phyloP scores from a whole-genome alignment of 1,140 invertebrate genomes.

The Augochlora pura region DNA sequence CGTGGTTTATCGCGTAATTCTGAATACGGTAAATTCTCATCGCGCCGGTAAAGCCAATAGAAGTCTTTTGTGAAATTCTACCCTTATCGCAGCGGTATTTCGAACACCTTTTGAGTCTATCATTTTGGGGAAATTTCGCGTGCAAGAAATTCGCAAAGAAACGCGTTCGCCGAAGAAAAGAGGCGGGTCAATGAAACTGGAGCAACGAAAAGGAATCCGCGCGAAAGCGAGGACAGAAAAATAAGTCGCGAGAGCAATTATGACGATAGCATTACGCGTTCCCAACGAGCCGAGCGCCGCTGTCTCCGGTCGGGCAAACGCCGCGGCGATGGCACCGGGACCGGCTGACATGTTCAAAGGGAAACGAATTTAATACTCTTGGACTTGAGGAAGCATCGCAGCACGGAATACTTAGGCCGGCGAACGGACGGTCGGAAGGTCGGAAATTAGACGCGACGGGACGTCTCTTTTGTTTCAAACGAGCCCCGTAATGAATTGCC shows the following conservation, averaged over 20 bases:
- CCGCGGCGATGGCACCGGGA: conserved; percentile 9
- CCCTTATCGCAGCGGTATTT: no score
- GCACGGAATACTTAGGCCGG: conserved; percentile 9
- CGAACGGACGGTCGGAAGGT: conserved; percentile 16
- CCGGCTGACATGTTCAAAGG: conserved; percentile 26
- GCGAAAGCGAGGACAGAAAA: background rate
- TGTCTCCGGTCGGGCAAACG: conserved; percentile 36
- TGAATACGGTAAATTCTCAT: no score
- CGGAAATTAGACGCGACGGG: background rate
- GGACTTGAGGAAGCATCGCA: conserved; percentile 9
- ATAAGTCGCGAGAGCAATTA: conserved; percentile 26
- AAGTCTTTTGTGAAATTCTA: no score
- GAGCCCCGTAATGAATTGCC: background rate
- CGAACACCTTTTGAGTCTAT: no score
- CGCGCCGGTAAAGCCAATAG: no score
- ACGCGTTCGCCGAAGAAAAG: no score
- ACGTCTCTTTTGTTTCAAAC: background rate
- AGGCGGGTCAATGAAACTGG: no score
- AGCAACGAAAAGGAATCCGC: background rate
- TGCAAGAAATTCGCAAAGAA: no score
- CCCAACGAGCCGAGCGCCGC: conserved; percentile 39
- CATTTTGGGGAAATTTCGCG: no score
- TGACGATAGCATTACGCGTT: conserved; percentile 12
- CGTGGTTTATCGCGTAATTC: no score
- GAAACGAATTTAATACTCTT: conserved; percentile 25